Evolutionary conservation across 2,888 invertebrate genomes (phyloP).

Genomic region (Oxyteleia sp.): DNA sequence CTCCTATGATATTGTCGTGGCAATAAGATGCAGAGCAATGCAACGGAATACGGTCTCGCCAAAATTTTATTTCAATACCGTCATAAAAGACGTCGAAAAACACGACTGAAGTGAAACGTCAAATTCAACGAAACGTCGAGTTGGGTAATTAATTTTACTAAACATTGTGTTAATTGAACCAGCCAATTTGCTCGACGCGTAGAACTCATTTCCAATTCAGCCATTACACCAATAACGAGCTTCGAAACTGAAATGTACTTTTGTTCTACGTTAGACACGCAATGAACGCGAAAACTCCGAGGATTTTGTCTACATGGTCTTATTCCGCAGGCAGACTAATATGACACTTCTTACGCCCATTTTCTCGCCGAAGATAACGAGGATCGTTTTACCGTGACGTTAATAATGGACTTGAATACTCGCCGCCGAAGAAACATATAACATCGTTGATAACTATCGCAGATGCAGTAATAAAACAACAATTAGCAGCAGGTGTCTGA

Average conservation of each 20-base stretch:
- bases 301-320: conserved; percentile 32
- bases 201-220: conserved; percentile 10
- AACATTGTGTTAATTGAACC: no score
- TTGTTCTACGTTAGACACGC: conserved; percentile 13
- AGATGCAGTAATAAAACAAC: conserved; percentile 57
- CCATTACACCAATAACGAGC: conserved; percentile 23
- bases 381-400: conserved; percentile 53
- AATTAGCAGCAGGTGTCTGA: conserved; percentile 58
- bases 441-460: conserved; percentile 46
- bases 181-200: no score
- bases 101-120: no score
- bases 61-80: conserved; percentile 5
- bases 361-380: conserved; percentile 52
- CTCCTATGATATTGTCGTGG: background rate
- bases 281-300: conserved; percentile 22
- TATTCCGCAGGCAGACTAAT: conserved; percentile 32
- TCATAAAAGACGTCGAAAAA: no score
- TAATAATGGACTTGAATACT: conserved; percentile 57
- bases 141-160: no score
- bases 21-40: conserved; percentile 10
- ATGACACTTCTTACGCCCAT: conserved; percentile 55
- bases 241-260: conserved; percentile 12
- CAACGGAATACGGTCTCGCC: background rate
- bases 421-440: conserved; percentile 35
- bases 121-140: no score